Evolutionary conservation across 2,888 invertebrate genomes (phyloP).

Genomic region (Tenthredo mesomela): DNA sequence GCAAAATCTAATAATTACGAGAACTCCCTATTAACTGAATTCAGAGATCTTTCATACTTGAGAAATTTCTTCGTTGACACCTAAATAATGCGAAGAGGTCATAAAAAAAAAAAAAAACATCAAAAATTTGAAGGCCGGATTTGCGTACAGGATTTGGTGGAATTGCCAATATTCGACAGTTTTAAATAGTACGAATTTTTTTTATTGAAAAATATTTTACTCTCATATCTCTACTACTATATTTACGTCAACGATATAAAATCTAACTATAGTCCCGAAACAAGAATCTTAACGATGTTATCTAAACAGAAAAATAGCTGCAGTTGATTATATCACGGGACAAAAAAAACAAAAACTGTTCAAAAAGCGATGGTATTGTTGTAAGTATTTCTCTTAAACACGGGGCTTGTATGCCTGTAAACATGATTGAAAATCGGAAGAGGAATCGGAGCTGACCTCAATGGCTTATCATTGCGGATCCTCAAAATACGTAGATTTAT

Average conservation of each 20-base stretch:
- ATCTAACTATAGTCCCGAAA: not conserved
- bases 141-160: too few relatives aligned
- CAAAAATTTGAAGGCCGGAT: too few relatives aligned
- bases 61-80: too few relatives aligned
- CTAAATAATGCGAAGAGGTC: too few relatives aligned
- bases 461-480: constrained; percentile 71
- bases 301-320: not conserved
- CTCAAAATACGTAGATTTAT: constrained; percentile 88
- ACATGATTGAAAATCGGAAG: constrained; percentile 39
- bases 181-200: not conserved
- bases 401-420: constrained; percentile 65
- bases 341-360: not conserved
- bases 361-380: constrained; percentile 62
- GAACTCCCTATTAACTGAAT: too few relatives aligned
- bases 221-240: not conserved
- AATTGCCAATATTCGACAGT: not conserved
- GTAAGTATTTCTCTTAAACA: constrained; percentile 59
- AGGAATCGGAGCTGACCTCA: constrained; percentile 35
- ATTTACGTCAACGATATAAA: not conserved
- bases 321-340: not conserved
- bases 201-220: not conserved
- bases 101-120: too few relatives aligned
- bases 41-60: too few relatives aligned
- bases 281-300: not conserved
- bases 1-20: too few relatives aligned